Evolutionary conservation across 2,888 invertebrate genomes (phyloP).

Genomic region (Apocheima hispidaria): DNA sequence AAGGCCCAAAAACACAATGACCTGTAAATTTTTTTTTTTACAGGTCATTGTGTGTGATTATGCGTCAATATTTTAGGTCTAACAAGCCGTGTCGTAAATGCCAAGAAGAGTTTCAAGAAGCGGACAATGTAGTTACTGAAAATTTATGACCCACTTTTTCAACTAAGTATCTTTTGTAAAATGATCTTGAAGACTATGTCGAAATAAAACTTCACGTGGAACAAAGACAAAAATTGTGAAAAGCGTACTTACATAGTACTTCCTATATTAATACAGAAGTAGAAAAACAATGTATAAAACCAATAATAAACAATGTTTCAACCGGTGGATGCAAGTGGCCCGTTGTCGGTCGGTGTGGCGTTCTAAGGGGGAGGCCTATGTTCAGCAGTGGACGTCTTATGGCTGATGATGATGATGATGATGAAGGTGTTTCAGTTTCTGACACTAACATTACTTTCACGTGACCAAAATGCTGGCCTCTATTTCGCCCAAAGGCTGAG

Average conservation of each 20-base stretch:
- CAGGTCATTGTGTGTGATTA: too few species aligned
- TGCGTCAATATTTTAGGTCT: conserved; percentile 20
- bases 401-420: too few species aligned
- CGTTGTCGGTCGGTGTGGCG: too few species aligned
- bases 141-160: conserved; percentile 19
- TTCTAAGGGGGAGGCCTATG: too few species aligned
- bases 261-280: not conserved
- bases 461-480: too few species aligned
- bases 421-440: too few species aligned
- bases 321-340: too few species aligned
- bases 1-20: conserved; percentile 24
- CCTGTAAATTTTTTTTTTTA: conserved; percentile 25
- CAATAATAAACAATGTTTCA: too few species aligned
- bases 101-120: conserved; percentile 19
- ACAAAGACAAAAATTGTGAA: not conserved
- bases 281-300: too few species aligned
- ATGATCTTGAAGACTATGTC: conserved; percentile 3
- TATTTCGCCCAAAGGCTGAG: too few species aligned
- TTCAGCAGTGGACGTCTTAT: too few species aligned
- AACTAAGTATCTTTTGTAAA: conserved; percentile 14
- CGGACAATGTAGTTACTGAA: conserved; percentile 17
- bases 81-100: conserved; percentile 26
- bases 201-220: not conserved
- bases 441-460: too few species aligned
- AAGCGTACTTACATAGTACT: not conserved